Evolutionary conservation across 2,888 invertebrate species (phyloP), one percentile per base, ranked within the genome.

Genomic region (Agrenia bidenticulata): DNA sequence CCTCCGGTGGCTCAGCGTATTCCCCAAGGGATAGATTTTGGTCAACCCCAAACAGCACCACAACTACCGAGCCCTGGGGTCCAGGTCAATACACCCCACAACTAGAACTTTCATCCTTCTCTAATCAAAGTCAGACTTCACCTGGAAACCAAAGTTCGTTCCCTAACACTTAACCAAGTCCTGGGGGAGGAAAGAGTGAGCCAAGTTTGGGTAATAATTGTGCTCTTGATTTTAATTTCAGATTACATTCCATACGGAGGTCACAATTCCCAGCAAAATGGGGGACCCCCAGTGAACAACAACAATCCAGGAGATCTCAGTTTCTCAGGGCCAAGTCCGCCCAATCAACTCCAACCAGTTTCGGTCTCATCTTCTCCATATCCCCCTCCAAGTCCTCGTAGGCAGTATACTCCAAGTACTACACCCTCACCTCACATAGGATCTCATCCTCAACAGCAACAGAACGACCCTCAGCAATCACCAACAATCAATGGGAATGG

Each of bases 251-350:
- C 51, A 23, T 51, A 51, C 24, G 51, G 51, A 51, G 45, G 45
- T 45, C 45, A 45, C 45, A 45, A 45, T n/a, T 23, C 51, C 24
- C 51, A 51, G 19, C 23, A 13, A 51, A 51, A 51, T 15, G 51
- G 51, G 5, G 19, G n/a, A n/a, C 19, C 24, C 19, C 13, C 21
- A 15, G 7, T 53, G 7, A 53, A 19, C 32, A 32, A 37, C 32
- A 51, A 45, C n/a, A 24, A 24, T 7, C 13, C 24, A 2, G 26
- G 49, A 5, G 69, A 68, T 17, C 60, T 69, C 32, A 64, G 65
- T n/a, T 74, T 73, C 45, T 66, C 74, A 19, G 74, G 74, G 4
- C 74, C 74, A 7, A 69, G 67, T 45, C 74, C 74, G 19, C 72
- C 74, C 13, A 72, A 72, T 51, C 74, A 66, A 50, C 61, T 70